Conservation (phyloP, 2,888 invertebrate species). For the Calameuta pallipes region DNA sequence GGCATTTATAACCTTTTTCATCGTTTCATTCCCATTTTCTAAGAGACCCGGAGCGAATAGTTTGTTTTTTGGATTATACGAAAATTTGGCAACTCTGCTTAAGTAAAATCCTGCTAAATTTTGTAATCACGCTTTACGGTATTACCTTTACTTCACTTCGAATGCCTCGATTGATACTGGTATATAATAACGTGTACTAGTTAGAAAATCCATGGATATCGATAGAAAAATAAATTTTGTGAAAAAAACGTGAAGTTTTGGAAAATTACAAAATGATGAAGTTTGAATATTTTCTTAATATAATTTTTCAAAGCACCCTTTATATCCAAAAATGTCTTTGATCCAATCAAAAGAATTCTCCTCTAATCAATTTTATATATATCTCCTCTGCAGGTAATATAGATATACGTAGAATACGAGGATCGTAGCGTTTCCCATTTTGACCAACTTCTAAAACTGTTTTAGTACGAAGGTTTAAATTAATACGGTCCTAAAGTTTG, state of each 20-base stretch:
- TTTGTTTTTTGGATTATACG: background rate
- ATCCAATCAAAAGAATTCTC: background rate
- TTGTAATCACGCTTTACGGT: background rate
- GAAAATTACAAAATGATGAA: too few relatives aligned
- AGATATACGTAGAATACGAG: background rate
- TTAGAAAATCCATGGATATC: background rate
- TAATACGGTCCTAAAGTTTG: constrained; percentile 21
- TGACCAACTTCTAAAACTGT: constrained; percentile 16
- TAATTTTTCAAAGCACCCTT: background rate
- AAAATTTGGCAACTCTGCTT: background rate
- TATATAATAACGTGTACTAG: too few relatives aligned
- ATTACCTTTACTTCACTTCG: too few relatives aligned
- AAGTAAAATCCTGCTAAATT: background rate
- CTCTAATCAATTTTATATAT: background rate
- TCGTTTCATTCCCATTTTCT: background rate
- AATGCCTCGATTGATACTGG: too few relatives aligned
- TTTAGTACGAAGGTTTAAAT: constrained; percentile 20
- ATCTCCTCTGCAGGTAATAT: background rate
- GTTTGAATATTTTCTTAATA: too few relatives aligned
- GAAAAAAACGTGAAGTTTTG: background rate
- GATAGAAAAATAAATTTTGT: background rate
- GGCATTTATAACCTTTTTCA: background rate
- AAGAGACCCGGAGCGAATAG: background rate
- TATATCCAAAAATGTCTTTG: background rate
- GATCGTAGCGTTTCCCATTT: background rate